Conservation (phyloP, 2,113 vertebrate genomes). For the Panthera tigris region DNA sequence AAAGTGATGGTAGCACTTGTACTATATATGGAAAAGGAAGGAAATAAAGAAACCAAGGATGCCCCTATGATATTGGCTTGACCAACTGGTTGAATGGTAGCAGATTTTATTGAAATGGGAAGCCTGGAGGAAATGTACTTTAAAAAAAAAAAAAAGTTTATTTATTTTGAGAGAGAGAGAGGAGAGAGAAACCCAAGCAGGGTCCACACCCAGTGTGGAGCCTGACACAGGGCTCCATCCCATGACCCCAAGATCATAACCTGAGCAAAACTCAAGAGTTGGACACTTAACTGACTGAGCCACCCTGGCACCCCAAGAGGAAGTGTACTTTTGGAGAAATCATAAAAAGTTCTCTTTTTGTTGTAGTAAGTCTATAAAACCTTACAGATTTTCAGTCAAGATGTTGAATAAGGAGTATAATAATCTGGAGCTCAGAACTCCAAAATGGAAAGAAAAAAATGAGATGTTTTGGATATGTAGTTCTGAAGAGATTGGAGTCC, state of each 20-base stretch:
- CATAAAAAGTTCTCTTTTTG: neutral
- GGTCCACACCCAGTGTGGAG: too few species aligned
- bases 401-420: neutral
- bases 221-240: too few species aligned
- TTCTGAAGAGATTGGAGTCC: neutral
- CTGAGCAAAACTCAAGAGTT: too few species aligned
- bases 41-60: neutral
- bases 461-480: neutral
- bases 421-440: neutral
- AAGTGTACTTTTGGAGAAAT: neutral
- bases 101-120: neutral
- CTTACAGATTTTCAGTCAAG: neutral
- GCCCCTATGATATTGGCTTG: neutral
- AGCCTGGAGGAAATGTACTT: neutral
- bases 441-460: neutral
- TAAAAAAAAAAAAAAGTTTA: neutral
- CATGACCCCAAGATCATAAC: too few species aligned
- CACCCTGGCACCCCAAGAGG: neutral
- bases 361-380: neutral
- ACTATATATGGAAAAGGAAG: neutral
- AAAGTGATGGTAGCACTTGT: neutral
- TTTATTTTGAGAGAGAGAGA: too few species aligned
- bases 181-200: too few species aligned
- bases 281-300: too few species aligned
- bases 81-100: neutral